Evolutionary conservation across 2,113 vertebrate species (phyloP), one percentile per base, ranked within the genome.

Genomic region (Dipodomys stephensi): DNA sequence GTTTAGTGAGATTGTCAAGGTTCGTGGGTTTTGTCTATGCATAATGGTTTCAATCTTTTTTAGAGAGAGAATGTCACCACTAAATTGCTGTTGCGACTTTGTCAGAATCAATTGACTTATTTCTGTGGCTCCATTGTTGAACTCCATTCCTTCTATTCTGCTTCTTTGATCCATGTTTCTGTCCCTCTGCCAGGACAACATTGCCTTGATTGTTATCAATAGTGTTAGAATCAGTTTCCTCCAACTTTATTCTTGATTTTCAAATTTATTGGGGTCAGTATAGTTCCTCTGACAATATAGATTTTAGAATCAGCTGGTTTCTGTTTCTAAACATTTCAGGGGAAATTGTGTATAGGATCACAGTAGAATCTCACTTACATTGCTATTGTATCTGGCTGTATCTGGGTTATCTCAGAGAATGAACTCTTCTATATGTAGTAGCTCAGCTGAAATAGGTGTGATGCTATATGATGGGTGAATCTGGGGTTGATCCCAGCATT

Each of bases 291-390:
- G 44, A 49, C 72, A 4, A 44, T 68, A 60, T 6, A 77, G 16
- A 67, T 83, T 94, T 83, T 73, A 73, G n/a, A 91, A 32, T 74
- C 72, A 87, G 35, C 39, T 89, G 49, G 5, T 68, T 32, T 87
- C 15, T 76, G 76, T 83, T 22, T 92, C 15, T 9, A 46, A 79
- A 89, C 12, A 46, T 90, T 35, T 69, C 64, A 39, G 32, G 67
- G n/a, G 39, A 83, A 92, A 27, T 92, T 92, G 1, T n/a, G 16
- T 53, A 15, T 76, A 46, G 25, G 78, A 84, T 87, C 81, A 62
- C 11, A 53, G 7, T 73, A 22, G 30, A 80, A 22, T 87, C 6
- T 25, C 53, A 65, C 4, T 69, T 81, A 84, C n/a, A 16, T 4
- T 71, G 65, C 11, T 74, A 28, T 79, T 86, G 86, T 77, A 39